Percentiles rank a stretch among this genome's conserved stretches.
phyloP scores from a whole-genome alignment of 2,888 invertebrate genomes.

The Galerucella nymphaeae region DNA sequence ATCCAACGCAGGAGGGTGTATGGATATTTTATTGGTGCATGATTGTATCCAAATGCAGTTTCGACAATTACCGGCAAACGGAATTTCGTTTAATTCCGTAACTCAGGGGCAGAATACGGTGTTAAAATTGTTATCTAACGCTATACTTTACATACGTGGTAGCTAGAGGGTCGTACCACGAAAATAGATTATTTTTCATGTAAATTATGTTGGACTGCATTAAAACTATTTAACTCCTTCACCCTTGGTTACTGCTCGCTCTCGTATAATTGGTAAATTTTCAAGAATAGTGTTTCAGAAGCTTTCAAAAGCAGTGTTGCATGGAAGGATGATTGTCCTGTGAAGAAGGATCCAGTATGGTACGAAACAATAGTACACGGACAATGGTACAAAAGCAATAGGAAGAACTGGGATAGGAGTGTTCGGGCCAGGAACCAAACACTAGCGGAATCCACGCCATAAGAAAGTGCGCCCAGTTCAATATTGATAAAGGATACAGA shows the following conservation, averaged over 20 bases:
- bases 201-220: not conserved
- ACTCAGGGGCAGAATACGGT: not conserved
- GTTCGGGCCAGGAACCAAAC: no score
- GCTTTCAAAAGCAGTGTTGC: no score
- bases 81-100: constrained; percentile 56
- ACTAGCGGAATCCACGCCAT: no score
- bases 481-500: no score
- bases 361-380: no score
- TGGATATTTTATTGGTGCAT: constrained; percentile 48
- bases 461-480: no score
- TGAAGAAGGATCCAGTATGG: no score
- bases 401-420: no score
- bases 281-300: no score
- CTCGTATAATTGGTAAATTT: not conserved
- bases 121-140: constrained; percentile 12
- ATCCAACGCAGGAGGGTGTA: constrained; percentile 34
- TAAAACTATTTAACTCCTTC: not conserved
- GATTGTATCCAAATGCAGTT: constrained; percentile 48
- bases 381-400: no score
- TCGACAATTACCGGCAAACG: constrained; percentile 51
- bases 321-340: no score
- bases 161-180: not conserved
- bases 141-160: not conserved
- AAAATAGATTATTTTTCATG: not conserved
- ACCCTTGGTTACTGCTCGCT: not conserved